Conservation (phyloP, 2,113 vertebrate species). For the Sitta europaea region DNA sequence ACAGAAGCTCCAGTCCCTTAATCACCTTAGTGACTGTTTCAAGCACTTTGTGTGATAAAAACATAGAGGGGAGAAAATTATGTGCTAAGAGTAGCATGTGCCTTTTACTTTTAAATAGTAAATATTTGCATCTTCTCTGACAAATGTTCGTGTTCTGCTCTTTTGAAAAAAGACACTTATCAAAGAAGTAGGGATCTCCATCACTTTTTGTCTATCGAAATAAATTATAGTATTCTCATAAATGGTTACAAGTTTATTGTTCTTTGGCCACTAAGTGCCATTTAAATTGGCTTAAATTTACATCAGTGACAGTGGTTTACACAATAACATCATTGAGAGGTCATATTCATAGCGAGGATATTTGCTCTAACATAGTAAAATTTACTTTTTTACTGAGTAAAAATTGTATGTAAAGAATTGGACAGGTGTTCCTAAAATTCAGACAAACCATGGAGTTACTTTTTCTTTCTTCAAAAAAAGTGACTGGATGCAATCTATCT, state of each 20-base stretch:
- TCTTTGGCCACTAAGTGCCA: neutral
- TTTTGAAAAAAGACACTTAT: neutral
- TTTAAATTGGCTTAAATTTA: neutral
- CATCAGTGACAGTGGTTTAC: neutral
- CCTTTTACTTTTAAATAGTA: neutral
- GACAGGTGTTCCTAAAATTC: neutral
- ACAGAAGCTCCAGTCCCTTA: neutral
- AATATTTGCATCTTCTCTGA: neutral
- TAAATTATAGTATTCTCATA: neutral
- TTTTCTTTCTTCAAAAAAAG: neutral
- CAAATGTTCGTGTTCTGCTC: neutral
- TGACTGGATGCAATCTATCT: neutral
- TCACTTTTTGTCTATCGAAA: neutral
- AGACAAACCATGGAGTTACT: neutral
- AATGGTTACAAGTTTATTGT: neutral
- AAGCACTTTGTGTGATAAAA: neutral
- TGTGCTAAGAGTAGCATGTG: neutral
- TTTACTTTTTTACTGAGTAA: neutral
- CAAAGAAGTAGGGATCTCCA: neutral
- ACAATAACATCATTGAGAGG: neutral
- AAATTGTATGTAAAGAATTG: neutral
- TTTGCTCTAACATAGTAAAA: neutral
- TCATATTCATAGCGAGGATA: neutral
- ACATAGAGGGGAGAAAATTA: neutral
- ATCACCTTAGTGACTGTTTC: neutral